These are phyloP conservation scores for Epinotia brunnichana DNA, from an alignment of 2,888 invertebrate species.

Conservation along the genomic window DNA sequence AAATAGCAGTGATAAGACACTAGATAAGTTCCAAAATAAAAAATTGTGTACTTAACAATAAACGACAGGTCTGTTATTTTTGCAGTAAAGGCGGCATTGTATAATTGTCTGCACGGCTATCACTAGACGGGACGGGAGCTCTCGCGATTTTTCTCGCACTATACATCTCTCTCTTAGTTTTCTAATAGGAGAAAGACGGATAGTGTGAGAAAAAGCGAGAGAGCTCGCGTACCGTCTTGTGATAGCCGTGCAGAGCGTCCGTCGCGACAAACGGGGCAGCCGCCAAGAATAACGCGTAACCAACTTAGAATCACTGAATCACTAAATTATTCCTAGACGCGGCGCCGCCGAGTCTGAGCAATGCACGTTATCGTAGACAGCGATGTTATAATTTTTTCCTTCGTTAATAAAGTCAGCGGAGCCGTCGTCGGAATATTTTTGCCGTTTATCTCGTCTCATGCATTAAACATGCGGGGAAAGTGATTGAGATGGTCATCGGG, in stretches of 20 bases:
- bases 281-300: constrained; percentile 36
- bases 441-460: constrained; percentile 59
- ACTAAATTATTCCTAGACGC: constrained; percentile 42
- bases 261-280: constrained; percentile 15
- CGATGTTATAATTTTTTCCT: constrained; percentile 49
- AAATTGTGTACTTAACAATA: constrained; percentile 1
- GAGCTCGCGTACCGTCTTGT: no score
- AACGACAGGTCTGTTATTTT: constrained; percentile 15
- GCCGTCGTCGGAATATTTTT: constrained; percentile 55
- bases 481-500: constrained; percentile 45
- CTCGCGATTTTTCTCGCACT: no score
- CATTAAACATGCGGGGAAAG: constrained; percentile 61
- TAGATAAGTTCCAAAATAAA: background rate
- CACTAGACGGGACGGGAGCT: no score
- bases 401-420: constrained; percentile 51
- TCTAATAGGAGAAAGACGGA: no score
- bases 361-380: constrained; percentile 45
- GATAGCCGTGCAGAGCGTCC: background rate
- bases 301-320: constrained; percentile 42
- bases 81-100: constrained; percentile 10
- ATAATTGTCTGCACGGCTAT: no score
- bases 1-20: no score
- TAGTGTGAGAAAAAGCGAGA: no score
- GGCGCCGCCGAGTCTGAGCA: constrained; percentile 51
- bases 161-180: no score